Conservation (phyloP, 2,113 vertebrate species). For the Neomonachus schauinslandi region DNA sequence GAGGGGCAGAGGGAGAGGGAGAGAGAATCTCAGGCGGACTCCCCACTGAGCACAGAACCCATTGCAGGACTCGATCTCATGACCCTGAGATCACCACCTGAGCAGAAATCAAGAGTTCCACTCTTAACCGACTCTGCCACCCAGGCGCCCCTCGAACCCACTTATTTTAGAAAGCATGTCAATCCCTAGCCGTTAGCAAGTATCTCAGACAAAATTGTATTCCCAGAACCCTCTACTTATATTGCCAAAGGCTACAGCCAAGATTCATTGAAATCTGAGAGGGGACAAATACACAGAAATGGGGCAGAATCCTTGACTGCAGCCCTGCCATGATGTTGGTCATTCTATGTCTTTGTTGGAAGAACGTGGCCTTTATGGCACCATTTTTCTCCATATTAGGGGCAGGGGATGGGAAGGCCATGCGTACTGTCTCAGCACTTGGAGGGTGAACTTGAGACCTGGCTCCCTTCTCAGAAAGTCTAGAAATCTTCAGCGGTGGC, state of each 20-base stretch:
- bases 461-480: not conserved
- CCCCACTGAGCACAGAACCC: too few species aligned
- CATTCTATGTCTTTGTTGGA: not conserved
- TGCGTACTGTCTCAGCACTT: not conserved
- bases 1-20: too few species aligned
- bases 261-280: not conserved
- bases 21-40: too few species aligned
- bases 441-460: not conserved
- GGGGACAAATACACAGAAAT: not conserved
- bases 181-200: not conserved
- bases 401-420: not conserved
- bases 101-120: too few species aligned
- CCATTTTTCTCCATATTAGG: not conserved
- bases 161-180: not conserved
- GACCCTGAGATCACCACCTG: too few species aligned
- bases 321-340: not conserved
- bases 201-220: not conserved
- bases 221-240: not conserved
- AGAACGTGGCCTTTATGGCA: not conserved
- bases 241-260: not conserved
- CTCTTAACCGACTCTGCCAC: too few species aligned
- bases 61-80: too few species aligned
- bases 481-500: not conserved
- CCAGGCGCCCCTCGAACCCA: too few species aligned
- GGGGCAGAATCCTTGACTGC: not conserved